Percentiles rank a stretch among this genome's conserved stretches.
These are phyloP conservation scores for Drosophila yooni DNA, from an alignment of 2,888 invertebrate species.

Conservation along the genomic window DNA sequence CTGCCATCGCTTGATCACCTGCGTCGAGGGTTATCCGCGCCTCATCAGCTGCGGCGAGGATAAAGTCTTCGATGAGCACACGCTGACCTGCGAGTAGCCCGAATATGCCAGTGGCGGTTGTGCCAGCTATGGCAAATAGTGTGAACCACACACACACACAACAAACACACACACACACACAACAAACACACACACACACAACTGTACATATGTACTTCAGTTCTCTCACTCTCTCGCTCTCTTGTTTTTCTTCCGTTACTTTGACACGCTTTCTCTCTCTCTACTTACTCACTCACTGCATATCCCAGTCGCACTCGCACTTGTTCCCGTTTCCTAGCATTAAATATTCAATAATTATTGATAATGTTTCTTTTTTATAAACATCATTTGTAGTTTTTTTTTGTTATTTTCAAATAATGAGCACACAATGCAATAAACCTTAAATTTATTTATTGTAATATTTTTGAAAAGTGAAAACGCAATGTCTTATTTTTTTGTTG, in stretches of 20 bases:
- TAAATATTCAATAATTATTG: conserved; percentile 36
- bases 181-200: conserved; percentile 16
- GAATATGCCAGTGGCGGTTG: conserved; percentile 82
- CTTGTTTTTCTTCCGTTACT: conserved; percentile 2
- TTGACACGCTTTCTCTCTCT: background rate
- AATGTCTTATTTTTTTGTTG: background rate
- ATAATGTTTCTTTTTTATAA: conserved; percentile 34
- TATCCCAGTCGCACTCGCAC: conserved; percentile 22
- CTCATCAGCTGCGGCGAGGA: conserved; percentile 95
- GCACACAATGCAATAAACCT: conserved; percentile 72
- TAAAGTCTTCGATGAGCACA: conserved; percentile 93
- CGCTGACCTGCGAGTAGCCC: conserved; percentile 92
- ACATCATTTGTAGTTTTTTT: conserved; percentile 43
- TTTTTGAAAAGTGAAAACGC: conserved; percentile 27
- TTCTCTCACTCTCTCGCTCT: conserved; percentile 3
- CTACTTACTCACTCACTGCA: conserved; percentile 5
- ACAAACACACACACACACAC: conserved; percentile 1
- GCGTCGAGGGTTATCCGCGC: conserved; percentile 95
- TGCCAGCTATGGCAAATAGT: conserved; percentile 80
- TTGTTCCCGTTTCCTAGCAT: conserved; percentile 22
- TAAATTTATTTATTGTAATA: conserved; percentile 75
- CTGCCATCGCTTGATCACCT: conserved; percentile 94
- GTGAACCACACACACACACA: conserved; percentile 3
- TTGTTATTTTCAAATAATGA: conserved; percentile 50
- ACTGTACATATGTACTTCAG: conserved; percentile 48